These are phyloP conservation scores for Trochalopteron elliotii DNA, from an alignment of 2,113 vertebrate species.

Conservation along the genomic window DNA sequence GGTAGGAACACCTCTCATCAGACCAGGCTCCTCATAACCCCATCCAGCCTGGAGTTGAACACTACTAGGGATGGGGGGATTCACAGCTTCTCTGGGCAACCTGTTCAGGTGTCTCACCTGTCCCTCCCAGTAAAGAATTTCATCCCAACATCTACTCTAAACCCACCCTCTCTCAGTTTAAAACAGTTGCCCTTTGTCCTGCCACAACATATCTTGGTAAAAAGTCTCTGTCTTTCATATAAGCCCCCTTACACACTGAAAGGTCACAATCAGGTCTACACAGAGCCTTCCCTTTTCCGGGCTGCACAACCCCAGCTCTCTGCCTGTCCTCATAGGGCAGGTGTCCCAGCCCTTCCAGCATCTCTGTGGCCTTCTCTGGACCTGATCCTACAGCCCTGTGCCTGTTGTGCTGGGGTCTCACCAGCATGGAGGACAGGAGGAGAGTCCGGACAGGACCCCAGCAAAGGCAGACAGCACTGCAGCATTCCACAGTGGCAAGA, in stretches of 20 bases:
- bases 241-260: not conserved
- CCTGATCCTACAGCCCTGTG: fast-evolving
- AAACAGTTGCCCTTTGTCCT: not conserved
- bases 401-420: not conserved
- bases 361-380: not conserved
- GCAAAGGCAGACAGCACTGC: not conserved
- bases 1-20: not conserved
- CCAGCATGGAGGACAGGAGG: fast-evolving
- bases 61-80: not conserved
- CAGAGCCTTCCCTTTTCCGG: fast-evolving
- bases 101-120: not conserved
- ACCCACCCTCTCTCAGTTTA: not conserved
- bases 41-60: not conserved
- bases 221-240: not conserved
- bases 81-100: not conserved
- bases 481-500: not conserved
- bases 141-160: not conserved
- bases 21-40: not conserved
- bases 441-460: not conserved
- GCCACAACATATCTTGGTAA: fast-evolving
- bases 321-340: not conserved
- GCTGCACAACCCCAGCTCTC: not conserved
- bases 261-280: not conserved
- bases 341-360: not conserved
- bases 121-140: not conserved